Percentiles rank a stretch among this genome's conserved stretches.
phyloP scores from a whole-genome alignment of 2,113 vertebrate species.

The Hydropotes inermis region DNA sequence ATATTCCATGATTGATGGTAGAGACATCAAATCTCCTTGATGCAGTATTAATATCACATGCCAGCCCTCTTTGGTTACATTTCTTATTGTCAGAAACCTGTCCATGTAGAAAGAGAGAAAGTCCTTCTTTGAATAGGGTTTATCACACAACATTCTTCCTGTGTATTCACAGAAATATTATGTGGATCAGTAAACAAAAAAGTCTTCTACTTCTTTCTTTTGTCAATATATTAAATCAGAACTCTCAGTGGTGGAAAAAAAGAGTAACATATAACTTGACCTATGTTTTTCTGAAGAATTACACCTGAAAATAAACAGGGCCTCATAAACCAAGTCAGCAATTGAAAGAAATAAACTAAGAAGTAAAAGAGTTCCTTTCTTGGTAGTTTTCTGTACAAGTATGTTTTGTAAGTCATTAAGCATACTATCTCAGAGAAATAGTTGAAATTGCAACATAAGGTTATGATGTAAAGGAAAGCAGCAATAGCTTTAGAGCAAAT shows the following conservation, averaged over 20 bases:
- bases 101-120: neutral
- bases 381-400: neutral
- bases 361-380: neutral
- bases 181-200: constrained; percentile 41
- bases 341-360: neutral
- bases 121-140: neutral
- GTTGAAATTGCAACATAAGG: neutral
- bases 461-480: neutral
- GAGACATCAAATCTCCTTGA: neutral
- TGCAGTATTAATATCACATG: neutral
- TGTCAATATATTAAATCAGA: constrained; percentile 57
- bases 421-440: neutral
- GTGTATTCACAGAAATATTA: neutral
- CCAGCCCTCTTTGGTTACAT: neutral
- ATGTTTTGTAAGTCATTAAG: neutral
- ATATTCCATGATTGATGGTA: neutral
- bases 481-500: constrained; percentile 14
- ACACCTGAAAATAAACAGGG: neutral
- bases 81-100: constrained; percentile 17
- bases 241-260: neutral
- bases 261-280: neutral
- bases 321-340: neutral
- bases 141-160: neutral
- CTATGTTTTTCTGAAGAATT: constrained; percentile 1
- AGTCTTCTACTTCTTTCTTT: neutral